Evolutionary conservation across 1,140 invertebrate species (phyloP), one percentile per base, ranked within the genome.

Genomic region (Bacillus rossius): DNA sequence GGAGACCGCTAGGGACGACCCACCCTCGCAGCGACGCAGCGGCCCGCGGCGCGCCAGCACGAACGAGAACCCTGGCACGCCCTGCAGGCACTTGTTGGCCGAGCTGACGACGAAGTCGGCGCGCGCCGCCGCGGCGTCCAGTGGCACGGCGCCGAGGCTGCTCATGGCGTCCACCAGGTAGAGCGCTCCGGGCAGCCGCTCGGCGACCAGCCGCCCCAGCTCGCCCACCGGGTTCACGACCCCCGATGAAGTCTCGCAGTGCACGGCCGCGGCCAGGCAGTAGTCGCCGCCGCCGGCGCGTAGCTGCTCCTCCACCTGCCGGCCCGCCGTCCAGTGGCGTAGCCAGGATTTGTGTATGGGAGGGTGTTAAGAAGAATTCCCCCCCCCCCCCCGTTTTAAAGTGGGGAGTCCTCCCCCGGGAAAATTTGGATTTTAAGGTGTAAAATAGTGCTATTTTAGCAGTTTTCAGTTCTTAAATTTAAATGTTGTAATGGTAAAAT

Each of bases 121-220:
- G 0, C 51, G 34, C 20, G 59, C 60, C 7, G 42, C 56, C 1
- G 65, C 55, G 10, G 77, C 50, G 56, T 77, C 69, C 8, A 77
- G 38, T 5, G 72, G 72, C n/a, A 78, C 66, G 8, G 75, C 79
- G 26, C 77, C 79, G 69, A 81, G 79, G 59, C 73, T 76, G 57
- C 77, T 79, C 76, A 80, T 79, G n/a, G 74, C 76, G 71, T 80
- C 79, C 16, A 80, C 76, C 64, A 80, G 70, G 60, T 68, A 78
- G 7, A 64, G 57, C 10, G 71, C 60, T 20, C 68, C 70, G 56
- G 74, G 72, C 25, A 64, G 57, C 26, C 61, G 41, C 26, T 65
- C 50, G 55, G 73, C 73, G 1, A 80, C 67, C 10, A 73, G 20
- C 20, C 65, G 50, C 8, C 75, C 77, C 17, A 80, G 68, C 42